A percentile compares a stretch with the other conserved stretches of the same genome.
These are phyloP conservation scores for Pachycephala philippinensis DNA, from an alignment of 2,113 vertebrate genomes.

Conservation along the genomic window DNA sequence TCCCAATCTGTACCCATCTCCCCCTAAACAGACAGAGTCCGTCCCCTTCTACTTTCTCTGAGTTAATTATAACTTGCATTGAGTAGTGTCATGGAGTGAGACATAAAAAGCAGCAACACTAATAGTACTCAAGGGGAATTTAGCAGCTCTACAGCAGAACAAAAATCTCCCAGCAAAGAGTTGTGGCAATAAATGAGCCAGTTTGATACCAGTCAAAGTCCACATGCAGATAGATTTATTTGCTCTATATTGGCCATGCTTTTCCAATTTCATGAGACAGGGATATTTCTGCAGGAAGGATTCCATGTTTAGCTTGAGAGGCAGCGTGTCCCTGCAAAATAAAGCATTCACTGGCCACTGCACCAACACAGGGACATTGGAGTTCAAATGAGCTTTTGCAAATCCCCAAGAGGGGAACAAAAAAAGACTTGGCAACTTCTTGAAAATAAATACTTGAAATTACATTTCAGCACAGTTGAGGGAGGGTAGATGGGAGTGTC, in stretches of 20 bases:
- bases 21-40: constrained; percentile 30
- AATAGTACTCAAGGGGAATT: constrained; percentile 66
- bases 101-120: constrained; percentile 69
- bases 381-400: not conserved
- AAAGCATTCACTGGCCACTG: not conserved
- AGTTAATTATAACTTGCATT: constrained; percentile 71
- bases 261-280: constrained; percentile 17
- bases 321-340: not conserved
- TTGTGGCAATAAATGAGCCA: constrained; percentile 66
- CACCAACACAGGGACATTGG: not conserved
- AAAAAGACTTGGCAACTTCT: not conserved
- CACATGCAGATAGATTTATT: constrained; percentile 58
- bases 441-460: not conserved
- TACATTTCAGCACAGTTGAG: not conserved
- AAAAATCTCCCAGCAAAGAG: constrained; percentile 66
- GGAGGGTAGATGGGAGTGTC: rapidly evolving
- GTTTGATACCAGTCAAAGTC: constrained; percentile 66
- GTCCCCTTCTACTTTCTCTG: constrained; percentile 52
- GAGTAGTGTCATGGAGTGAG: constrained; percentile 67
- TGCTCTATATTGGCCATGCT: constrained; percentile 23
- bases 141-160: constrained; percentile 66
- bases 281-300: constrained; percentile 3
- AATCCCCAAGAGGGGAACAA: not conserved
- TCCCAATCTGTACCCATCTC: not conserved
- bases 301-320: not conserved